Evolutionary conservation across 2,113 vertebrate genomes (phyloP), one percentile per base, ranked within the genome.

Genomic region (Eptesicus fuscus): DNA sequence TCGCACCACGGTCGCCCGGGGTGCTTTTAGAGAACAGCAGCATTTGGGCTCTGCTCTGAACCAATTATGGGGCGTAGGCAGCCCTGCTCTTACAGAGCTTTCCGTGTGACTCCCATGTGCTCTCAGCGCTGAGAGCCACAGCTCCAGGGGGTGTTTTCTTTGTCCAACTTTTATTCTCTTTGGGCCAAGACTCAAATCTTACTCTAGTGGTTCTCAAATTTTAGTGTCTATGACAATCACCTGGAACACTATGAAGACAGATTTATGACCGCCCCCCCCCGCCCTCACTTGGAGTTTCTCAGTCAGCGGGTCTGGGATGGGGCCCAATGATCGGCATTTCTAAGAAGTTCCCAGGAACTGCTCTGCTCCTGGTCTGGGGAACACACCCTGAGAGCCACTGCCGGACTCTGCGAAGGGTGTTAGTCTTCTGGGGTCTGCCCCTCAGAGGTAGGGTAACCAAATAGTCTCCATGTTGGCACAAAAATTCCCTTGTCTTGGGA

Each of bases 121-220:
- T 80, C 56, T 32, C 80, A 51, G 80, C 23, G 6, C 40, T 5
- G 51, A 71, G 65, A 61, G 23, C 61, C 42, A 23, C n/a, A 7
- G 5, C 9, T 47, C 35, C 12, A 1, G 12, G 2, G 40, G 20
- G 30, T 12, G 16, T 44, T 78, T 59, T 25, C 79, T 84, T 78
- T 83, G 40, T 2, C 44, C 10, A 73, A 51, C 8, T 88, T 90
- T 90, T 74, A 56, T 83, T 53, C 42, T 77, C 20, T 61, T 56
- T 47, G 84, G 90, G 73, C 42, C 49, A 80, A 93, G 44, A 76
- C 65, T 77, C 51, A 82, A 85, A 47, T 56, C 49, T 65, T 12
- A 32, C 35, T 82, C n/a, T 0, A 14, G 32, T 17, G 49, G 63
- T 51, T 88, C 71, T 78, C 67, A 67, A 32, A 44, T 18, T 80